A percentile compares a stretch with the other conserved stretches of the same genome.
These are phyloP conservation scores for Ammodytes dubius DNA, from an alignment of 2,113 vertebrate species.

Conservation along the genomic window DNA sequence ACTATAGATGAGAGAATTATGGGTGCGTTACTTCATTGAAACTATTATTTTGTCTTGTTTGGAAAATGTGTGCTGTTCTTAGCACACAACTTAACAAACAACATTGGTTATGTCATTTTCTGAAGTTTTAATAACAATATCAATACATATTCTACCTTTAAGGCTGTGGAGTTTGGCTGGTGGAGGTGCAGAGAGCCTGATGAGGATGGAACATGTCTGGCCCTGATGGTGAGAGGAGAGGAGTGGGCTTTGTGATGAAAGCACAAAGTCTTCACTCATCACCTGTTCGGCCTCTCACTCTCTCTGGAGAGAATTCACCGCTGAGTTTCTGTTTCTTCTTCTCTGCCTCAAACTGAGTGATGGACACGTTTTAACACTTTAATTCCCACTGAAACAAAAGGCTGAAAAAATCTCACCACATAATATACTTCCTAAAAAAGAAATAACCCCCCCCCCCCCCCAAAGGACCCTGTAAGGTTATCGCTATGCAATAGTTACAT, in stretches of 20 bases:
- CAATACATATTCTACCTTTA: no score
- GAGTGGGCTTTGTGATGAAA: slow-evolving; percentile 65
- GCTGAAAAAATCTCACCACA: neutral
- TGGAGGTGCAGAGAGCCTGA: slow-evolving; percentile 25
- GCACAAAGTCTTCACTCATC: slow-evolving; percentile 64
- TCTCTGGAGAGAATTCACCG: slow-evolving; percentile 41
- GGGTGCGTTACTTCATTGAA: no score
- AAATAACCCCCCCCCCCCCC: no score
- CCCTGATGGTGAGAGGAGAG: slow-evolving; percentile 58
- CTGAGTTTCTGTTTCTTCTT: slow-evolving; percentile 53
- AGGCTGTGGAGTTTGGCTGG: neutral
- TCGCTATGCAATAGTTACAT: neutral
- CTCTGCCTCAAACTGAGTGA: slow-evolving; percentile 52
- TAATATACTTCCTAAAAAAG: neutral
- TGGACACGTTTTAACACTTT: slow-evolving; percentile 41
- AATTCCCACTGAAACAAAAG: slow-evolving; percentile 14
- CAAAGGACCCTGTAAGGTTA: neutral
- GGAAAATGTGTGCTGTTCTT: no score
- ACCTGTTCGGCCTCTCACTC: slow-evolving; percentile 48
- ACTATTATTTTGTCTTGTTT: no score
- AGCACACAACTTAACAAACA: no score
- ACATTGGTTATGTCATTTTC: no score
- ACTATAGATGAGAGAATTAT: no score
- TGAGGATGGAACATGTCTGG: slow-evolving; percentile 49
- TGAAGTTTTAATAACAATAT: no score